phyloP scores from a whole-genome alignment of 2,888 invertebrate species.

The Calephelis perditalis region DNA sequence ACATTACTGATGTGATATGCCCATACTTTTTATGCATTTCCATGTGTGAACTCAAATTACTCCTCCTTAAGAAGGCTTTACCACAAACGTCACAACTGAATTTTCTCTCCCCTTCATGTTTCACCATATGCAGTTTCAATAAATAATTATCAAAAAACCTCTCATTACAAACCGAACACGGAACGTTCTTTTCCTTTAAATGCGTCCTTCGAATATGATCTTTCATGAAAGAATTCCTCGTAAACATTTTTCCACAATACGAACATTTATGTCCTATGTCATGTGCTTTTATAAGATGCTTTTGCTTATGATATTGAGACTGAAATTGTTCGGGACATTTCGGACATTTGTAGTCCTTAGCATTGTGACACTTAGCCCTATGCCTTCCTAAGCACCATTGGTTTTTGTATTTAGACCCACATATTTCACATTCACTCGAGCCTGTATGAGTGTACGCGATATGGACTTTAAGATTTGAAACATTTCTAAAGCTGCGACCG shows the following conservation, averaged over 20 bases:
- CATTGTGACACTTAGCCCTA: constrained; percentile 57
- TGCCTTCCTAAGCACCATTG: constrained; percentile 58
- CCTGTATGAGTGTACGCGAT: constrained; percentile 57
- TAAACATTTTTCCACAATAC: constrained; percentile 63
- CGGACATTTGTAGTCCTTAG: constrained; percentile 59
- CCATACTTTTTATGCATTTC: constrained; percentile 68
- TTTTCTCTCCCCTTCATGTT: constrained; percentile 73
- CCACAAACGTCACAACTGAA: constrained; percentile 78
- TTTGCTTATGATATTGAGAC: constrained; percentile 70
- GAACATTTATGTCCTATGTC: constrained; percentile 61
- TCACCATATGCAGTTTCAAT: constrained; percentile 67
- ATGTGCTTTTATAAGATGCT: constrained; percentile 71
- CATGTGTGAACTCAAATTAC: constrained; percentile 78
- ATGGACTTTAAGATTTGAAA: constrained; percentile 55
- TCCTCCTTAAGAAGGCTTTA: constrained; percentile 75
- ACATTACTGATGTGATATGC: constrained; percentile 33
- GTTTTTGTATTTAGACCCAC: constrained; percentile 57
- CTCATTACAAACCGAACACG: constrained; percentile 59
- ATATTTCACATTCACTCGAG: constrained; percentile 51
- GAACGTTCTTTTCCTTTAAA: constrained; percentile 64
- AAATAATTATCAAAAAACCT: constrained; percentile 64
- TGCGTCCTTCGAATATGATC: constrained; percentile 63
- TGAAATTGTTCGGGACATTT: constrained; percentile 67
- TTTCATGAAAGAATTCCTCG: constrained; percentile 66
- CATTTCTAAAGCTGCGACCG: constrained; percentile 55